Base-by-base conservation (phyloP, 2,888 invertebrate species). In the Apoderus coryli region DNA sequence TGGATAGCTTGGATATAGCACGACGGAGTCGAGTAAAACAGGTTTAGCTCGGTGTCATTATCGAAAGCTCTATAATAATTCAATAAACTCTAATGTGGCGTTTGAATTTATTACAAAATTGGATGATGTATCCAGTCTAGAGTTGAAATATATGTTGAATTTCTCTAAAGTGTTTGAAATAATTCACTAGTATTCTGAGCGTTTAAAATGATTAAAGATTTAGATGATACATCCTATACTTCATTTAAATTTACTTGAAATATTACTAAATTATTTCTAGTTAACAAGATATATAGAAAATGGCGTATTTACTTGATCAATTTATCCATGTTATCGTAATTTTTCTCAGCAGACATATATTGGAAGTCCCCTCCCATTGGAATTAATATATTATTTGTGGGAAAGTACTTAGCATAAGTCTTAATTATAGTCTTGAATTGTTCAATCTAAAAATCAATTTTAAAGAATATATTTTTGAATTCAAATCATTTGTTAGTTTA, bases 321-420 rank as follows among this genome's bases (percentile, higher is more conserved):
- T 50, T 78, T 84, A 52, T 93, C 92, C 59, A 92, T 59, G 54
- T 90, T 90, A 39, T 65, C 70, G 58, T 69, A 92, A 77, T 84
- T 86, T 60, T 69, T 67, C 12, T 61, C 58, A 0, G 78, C 76
- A 36, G 70, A 66, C 53, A 80, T 77, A 52, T 82, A 92, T 44
- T 79, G 72, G 53, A 92, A 92, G 57, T 93, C 90, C 43, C 80
- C 79, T 0, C 92, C 90, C 89, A 90, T 90, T 0, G 89, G 81
- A 30, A 90, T 61, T 41, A 89, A 65, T 10, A 89, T 61, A 50
- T 90, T 77, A 39, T 74, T 71, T 1, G 80, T 76, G 35, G 48
- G 47, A 52, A 76, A 77, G 1, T 47, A 49, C 15, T 46, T 41
- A 0, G 68, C 54, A 56, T 73, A 67, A 25, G 61, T 60, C 16